Evolutionary conservation across 2,113 vertebrate species (phyloP), one percentile per base, ranked within the genome.

Genomic region (Xerus inauris): DNA sequence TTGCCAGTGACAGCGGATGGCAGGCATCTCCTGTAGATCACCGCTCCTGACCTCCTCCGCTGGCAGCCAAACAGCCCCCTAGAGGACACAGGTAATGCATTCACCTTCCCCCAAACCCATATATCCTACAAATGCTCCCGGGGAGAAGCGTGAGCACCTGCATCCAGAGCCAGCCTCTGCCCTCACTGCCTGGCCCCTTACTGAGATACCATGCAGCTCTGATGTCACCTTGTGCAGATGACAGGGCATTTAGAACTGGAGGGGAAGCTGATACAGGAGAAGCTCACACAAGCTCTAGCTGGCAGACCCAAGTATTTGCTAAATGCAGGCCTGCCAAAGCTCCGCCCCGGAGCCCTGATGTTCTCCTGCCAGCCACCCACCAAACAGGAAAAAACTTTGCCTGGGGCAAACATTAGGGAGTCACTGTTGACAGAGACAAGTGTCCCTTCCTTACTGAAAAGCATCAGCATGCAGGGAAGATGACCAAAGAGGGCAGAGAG

Each of bases 41-140:
- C 62, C 14, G 28, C 71, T 89, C 96, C 92, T 35, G 80, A 45
- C 87, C 93, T 81, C 91, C 54, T 94, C 88, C 4, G 17, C 89
- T 30, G 85, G 95, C 96, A 97, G 93, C 84, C 84, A 6, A 92
- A 94, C 9, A 20, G 94, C 85, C 84, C 96, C 73, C 93, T 40
- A 30, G 93, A 91, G 93, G 91, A 14, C n/a, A 73, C 76, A 62
- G 89, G 81, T 54, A 88, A 89, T 57, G 65, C 73, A 54, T 64
- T 51, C 92, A 67, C 90, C 92, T 97, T 96, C 97, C 80, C 57
- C 40, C 30, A 96, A 84, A 91, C 90, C 95, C 92, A 96, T 77
- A 86, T 64, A 87, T 92, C 94, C 94, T 69, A 57, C 69, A 76
- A 93, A 89, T 79, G 75, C 65, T 65, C 93, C 83, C 95, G 3